A percentile compares a stretch with the other conserved stretches of the same genome.
Evolutionary conservation across 2,113 vertebrate genomes (phyloP).

Genomic region (Amphiprion percula): DNA sequence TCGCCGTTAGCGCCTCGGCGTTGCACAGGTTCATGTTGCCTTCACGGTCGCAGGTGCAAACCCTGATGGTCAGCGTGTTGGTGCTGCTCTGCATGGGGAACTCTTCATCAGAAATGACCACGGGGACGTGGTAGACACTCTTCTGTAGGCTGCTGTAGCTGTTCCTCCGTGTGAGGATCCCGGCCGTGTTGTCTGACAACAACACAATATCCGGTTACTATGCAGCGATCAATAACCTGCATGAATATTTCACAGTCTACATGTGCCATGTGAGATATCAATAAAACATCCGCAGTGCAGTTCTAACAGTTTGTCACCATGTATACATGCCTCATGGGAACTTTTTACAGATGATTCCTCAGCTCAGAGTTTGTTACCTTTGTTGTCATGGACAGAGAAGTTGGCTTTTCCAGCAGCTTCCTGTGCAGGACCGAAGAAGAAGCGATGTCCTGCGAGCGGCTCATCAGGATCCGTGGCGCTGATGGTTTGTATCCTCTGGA

Average conservation of each 20-base stretch:
- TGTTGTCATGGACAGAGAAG: constrained; percentile 95
- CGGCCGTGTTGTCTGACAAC: constrained; percentile 95
- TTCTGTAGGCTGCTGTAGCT: constrained; percentile 92
- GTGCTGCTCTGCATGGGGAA: constrained; percentile 94
- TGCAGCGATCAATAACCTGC: background rate
- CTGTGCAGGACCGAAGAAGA: constrained; percentile 90
- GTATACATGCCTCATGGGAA: background rate
- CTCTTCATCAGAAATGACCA: constrained; percentile 94
- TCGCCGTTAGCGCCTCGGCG: constrained; percentile 91
- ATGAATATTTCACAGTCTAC: background rate
- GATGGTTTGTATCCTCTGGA: constrained; percentile 95
- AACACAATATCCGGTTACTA: constrained; percentile 15
- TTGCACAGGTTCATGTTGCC: constrained; percentile 96
- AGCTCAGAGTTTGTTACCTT: constrained; percentile 84
- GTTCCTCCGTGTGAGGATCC: constrained; percentile 90
- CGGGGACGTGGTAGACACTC: constrained; percentile 91
- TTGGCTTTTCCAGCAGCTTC: constrained; percentile 91
- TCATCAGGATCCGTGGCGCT: constrained; percentile 93
- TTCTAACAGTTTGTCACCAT: background rate
- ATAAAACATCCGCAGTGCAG: no score
- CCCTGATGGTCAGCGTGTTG: constrained; percentile 91
- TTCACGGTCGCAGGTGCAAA: constrained; percentile 94
- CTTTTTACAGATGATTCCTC: no score
- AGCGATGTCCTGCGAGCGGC: constrained; percentile 90
- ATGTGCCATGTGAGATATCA: background rate